Evolutionary conservation across 2,888 invertebrate genomes (phyloP), one percentile per base, ranked within the genome.

Genomic region (Lumbricus terrestris): DNA sequence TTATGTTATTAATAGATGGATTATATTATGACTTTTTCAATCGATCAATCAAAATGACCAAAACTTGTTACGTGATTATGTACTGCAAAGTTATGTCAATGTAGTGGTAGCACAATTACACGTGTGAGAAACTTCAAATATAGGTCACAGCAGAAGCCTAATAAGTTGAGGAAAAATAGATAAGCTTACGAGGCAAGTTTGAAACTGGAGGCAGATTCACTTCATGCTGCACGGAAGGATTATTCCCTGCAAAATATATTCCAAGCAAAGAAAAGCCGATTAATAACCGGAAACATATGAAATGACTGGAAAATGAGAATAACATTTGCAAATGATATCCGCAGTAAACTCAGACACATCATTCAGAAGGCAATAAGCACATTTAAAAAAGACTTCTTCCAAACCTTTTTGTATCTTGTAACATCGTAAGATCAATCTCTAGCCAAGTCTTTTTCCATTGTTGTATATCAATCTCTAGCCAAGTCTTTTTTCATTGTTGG

Each of bases 161-260:
- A 69, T 69, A 69, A 35, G 23, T 85, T 89, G 34, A 6, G 8
- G n/a, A 37, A 38, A 90, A 83, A 18, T 33, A 35, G 82, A 82
- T n/a, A 11, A 18, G 90, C 91, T 90, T 89, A 91, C 91, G 90
- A 42, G 91, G 91, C 34, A 91, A 88, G 89, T 88, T 91, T 33
- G 91, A 91, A 29, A 91, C 91, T n/a, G 91, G 91, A 37, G 88
- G 90, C 16, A 90, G 54, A 89, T 90, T 91, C 35, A 91, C 83
- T 33, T 91, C 91, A 37, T 34, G 88, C 40, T 89, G 91, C 40
- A 91, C 88, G 16, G 89, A 69, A 40, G 85, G 40, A 40, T 91
- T 91, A 40, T 88, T 90, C 90, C 91, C 91, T 90, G 82, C n/a
- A n/a, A n/a, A n/a, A n/a, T n/a, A n/a, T n/a, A n/a, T n/a, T n/a